Conservation (phyloP, 1,140 invertebrate species). For the Forficula auricularia region DNA sequence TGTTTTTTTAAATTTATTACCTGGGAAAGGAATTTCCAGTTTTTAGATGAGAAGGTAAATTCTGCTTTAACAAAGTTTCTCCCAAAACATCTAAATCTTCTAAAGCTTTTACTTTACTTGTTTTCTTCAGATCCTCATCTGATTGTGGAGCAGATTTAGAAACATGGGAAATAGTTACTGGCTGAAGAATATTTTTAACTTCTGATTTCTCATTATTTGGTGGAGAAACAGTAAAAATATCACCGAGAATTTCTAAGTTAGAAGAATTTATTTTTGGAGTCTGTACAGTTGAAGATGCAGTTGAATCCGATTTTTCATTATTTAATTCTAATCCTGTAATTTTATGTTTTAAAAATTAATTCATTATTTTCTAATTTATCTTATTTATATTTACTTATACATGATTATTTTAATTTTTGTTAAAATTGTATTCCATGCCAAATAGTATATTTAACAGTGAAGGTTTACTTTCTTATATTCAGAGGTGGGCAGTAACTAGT, state of each 20-base stretch:
- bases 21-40: background rate
- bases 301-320: no score
- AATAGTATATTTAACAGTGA: no score
- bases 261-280: conserved; percentile 16
- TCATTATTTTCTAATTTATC: no score
- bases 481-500: no score
- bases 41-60: conserved; percentile 30
- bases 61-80: conserved; percentile 51
- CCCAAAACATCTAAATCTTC: conserved; percentile 58
- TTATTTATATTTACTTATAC: no score
- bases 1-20: conserved; percentile 3
- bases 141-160: conserved; percentile 17
- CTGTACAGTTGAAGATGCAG: no score
- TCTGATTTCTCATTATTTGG: conserved; percentile 15
- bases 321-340: background rate
- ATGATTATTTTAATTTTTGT: no score
- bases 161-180: conserved; percentile 16
- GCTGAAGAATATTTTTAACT: conserved; percentile 22
- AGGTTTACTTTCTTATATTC: no score
- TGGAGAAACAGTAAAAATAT: conserved; percentile 36
- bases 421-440: no score
- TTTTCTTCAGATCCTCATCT: conserved; percentile 17
- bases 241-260: conserved; percentile 38
- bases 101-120: conserved; percentile 37
- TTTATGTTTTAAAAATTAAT: no score